These are phyloP conservation scores for Columba guinea DNA, from an alignment of 2,797 vertebrate species.

Conservation along the genomic window DNA sequence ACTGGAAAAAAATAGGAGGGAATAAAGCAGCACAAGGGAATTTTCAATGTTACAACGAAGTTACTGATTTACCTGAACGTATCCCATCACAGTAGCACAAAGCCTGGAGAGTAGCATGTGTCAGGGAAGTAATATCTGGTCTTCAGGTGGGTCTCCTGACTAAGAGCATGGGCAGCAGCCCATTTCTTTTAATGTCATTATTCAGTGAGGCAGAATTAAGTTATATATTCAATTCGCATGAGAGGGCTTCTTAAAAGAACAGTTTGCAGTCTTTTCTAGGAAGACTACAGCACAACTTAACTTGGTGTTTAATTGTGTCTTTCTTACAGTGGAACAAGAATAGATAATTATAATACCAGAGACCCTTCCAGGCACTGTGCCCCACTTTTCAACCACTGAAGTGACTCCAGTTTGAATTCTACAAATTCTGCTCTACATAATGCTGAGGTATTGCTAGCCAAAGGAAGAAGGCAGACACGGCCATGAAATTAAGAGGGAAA, in stretches of 20 bases:
- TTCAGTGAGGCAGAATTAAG: background rate
- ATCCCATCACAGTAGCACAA: background rate
- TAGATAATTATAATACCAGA: background rate
- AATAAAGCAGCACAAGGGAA: background rate
- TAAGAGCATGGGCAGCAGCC: background rate
- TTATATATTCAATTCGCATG: rapidly evolving
- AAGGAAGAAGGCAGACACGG: background rate
- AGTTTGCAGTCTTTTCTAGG: background rate
- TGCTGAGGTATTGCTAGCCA: background rate
- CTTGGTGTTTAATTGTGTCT: background rate
- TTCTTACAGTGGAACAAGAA: background rate
- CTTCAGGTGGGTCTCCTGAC: background rate
- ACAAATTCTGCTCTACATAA: background rate
- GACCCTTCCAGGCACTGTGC: background rate
- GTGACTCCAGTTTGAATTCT: background rate
- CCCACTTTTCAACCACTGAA: background rate
- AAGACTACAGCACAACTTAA: background rate
- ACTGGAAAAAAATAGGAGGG: background rate
- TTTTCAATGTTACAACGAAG: background rate
- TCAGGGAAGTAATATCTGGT: background rate
- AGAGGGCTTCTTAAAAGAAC: background rate
- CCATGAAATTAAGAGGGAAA: background rate
- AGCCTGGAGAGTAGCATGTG: background rate
- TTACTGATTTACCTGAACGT: background rate
- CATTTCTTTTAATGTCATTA: background rate